Conservation (phyloP, 2,113 vertebrate genomes). For the Oreocharis arfaki region DNA sequence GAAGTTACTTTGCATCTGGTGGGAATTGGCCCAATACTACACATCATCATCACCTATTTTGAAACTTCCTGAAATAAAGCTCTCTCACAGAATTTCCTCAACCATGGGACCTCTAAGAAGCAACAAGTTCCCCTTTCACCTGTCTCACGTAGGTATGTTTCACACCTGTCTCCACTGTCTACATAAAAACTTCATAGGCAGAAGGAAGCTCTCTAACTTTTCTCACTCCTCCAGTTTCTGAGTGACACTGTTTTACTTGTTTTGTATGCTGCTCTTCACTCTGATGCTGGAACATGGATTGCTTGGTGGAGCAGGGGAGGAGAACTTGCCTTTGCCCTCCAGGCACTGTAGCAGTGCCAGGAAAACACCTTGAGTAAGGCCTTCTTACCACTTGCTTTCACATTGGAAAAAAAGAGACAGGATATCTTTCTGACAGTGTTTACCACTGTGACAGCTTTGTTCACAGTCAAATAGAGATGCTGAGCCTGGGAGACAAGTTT, state of each 20-base stretch:
- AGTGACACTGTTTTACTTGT: background rate
- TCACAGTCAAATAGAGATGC: background rate
- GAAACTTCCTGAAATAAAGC: background rate
- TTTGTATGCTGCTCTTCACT: background rate
- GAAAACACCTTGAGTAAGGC: background rate
- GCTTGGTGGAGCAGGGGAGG: background rate
- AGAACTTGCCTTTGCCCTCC: background rate
- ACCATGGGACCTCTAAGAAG: background rate
- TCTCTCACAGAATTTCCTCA: background rate
- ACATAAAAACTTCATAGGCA: background rate
- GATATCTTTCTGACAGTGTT: background rate
- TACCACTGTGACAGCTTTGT: background rate
- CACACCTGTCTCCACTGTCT: background rate
- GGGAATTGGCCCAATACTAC: background rate
- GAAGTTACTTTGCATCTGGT: background rate
- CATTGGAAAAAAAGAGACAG: background rate
- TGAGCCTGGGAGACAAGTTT: background rate
- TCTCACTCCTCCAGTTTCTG: background rate
- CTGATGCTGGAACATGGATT: background rate
- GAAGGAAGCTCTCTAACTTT: background rate
- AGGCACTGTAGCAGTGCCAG: background rate
- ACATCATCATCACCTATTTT: background rate
- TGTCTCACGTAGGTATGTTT: background rate
- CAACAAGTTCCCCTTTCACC: background rate
- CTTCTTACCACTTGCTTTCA: background rate